These are phyloP conservation scores for Neoitamus cyanurus DNA, from an alignment of 2,888 invertebrate genomes.

Conservation along the genomic window DNA sequence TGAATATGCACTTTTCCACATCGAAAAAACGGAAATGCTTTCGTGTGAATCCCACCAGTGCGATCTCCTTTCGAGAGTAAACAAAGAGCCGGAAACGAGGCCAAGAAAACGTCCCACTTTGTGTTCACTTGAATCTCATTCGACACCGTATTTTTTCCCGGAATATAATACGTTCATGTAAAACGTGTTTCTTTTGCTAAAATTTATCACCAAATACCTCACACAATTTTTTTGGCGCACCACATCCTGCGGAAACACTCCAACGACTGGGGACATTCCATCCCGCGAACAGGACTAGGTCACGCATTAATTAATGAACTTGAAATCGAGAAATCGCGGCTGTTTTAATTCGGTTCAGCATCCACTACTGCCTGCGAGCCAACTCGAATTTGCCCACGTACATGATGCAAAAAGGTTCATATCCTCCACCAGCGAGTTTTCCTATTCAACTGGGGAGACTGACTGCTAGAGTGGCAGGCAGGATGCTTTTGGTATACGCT, in stretches of 20 bases:
- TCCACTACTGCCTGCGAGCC: neutral
- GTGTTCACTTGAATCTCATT: neutral
- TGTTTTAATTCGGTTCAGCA: neutral
- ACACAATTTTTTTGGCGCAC: neutral
- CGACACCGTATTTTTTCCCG: neutral
- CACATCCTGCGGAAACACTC: neutral
- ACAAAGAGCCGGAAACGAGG: neutral
- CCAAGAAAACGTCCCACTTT: slow-evolving; percentile 7
- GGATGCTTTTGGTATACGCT: slow-evolving; percentile 31
- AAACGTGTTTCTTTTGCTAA: neutral
- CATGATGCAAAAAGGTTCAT: neutral
- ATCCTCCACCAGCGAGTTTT: neutral
- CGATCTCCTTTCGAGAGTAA: neutral
- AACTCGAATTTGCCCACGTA: neutral
- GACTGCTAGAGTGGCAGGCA: neutral
- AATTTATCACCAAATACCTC: neutral
- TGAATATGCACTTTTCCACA: neutral
- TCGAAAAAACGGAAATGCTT: neutral
- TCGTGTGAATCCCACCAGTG: neutral
- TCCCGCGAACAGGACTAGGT: neutral
- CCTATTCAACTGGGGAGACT: slow-evolving; percentile 28
- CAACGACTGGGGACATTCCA: neutral
- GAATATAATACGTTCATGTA: neutral
- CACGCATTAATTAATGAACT: neutral
- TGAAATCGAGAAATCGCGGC: neutral